A percentile compares a stretch with the other conserved stretches of the same genome.
phyloP scores from a whole-genome alignment of 2,113 vertebrate species.

The Perccottus glenii region DNA sequence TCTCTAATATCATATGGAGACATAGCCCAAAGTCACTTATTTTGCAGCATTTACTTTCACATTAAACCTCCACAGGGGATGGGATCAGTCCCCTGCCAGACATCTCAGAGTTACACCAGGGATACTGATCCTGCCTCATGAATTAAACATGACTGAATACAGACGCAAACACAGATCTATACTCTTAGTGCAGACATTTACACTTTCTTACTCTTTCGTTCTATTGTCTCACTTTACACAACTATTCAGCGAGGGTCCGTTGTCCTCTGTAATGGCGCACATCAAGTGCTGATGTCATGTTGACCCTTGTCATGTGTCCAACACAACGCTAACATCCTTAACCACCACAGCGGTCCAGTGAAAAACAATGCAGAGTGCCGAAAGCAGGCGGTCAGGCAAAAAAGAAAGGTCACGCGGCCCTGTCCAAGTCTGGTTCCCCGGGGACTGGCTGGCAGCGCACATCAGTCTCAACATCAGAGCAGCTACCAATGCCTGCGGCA shows the following conservation, averaged over 20 bases:
- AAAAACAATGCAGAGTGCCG: background rate
- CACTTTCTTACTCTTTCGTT: background rate
- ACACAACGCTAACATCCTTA: slow-evolving; percentile 9
- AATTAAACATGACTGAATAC: slow-evolving; percentile 65
- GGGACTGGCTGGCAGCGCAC: slow-evolving; percentile 31
- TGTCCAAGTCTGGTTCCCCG: slow-evolving; percentile 30
- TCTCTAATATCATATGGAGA: background rate
- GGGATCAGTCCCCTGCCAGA: slow-evolving; percentile 65
- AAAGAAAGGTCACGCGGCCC: slow-evolving; percentile 54
- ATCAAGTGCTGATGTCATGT: background rate
- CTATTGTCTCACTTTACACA: background rate
- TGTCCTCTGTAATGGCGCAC: background rate
- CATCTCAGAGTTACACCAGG: slow-evolving; percentile 51
- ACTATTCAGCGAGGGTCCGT: background rate
- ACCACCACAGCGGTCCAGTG: slow-evolving; percentile 7
- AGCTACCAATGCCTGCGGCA: slow-evolving; percentile 50
- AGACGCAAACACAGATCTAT: slow-evolving; percentile 19
- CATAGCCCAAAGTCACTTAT: slow-evolving; percentile 1
- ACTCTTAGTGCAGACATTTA: slow-evolving; percentile 2
- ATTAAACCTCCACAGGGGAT: slow-evolving; percentile 40
- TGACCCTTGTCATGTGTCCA: background rate
- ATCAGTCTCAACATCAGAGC: slow-evolving; percentile 44
- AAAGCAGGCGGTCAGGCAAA: slow-evolving; percentile 19
- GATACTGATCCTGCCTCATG: slow-evolving; percentile 59
- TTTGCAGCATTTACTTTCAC: slow-evolving; percentile 37